Conservation (phyloP, 2,797 vertebrate species). For the Hydrocynus forskahlii region DNA sequence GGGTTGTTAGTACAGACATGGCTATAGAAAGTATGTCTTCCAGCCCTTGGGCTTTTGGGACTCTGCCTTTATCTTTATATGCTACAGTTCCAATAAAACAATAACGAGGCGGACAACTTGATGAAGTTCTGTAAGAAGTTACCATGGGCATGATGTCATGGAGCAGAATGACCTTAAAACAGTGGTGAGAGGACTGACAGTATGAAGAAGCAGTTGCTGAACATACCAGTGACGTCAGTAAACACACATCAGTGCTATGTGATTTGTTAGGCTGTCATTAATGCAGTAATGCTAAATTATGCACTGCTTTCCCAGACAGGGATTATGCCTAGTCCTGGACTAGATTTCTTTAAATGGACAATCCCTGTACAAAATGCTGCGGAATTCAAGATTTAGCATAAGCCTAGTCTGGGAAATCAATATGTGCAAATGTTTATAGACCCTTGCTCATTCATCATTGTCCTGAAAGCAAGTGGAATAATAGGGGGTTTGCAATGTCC, state of each 20-base stretch:
- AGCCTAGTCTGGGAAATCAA: too few relatives aligned
- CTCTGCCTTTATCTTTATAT: neutral
- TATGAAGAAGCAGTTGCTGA: neutral
- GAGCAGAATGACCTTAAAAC: neutral
- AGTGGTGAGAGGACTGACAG: neutral
- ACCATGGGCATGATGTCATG: neutral
- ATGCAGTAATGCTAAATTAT: neutral
- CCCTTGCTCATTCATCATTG: neutral
- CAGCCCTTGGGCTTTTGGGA: neutral
- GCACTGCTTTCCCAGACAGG: neutral
- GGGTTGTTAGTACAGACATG: neutral
- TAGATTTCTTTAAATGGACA: too few relatives aligned
- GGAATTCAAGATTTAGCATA: too few relatives aligned
- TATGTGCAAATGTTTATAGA: too few relatives aligned
- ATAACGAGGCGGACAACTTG: neutral
- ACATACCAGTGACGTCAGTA: neutral
- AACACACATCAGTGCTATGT: neutral
- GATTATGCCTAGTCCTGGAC: too few relatives aligned
- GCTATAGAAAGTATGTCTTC: neutral
- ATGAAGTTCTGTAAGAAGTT: neutral
- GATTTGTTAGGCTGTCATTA: neutral
- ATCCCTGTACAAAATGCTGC: too few relatives aligned
- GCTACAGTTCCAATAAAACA: constrained; percentile 2
- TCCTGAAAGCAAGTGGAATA: neutral
- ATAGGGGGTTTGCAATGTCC: neutral